phyloP scores from a whole-genome alignment of 2,888 invertebrate genomes.

The Caradrina kadenii region DNA sequence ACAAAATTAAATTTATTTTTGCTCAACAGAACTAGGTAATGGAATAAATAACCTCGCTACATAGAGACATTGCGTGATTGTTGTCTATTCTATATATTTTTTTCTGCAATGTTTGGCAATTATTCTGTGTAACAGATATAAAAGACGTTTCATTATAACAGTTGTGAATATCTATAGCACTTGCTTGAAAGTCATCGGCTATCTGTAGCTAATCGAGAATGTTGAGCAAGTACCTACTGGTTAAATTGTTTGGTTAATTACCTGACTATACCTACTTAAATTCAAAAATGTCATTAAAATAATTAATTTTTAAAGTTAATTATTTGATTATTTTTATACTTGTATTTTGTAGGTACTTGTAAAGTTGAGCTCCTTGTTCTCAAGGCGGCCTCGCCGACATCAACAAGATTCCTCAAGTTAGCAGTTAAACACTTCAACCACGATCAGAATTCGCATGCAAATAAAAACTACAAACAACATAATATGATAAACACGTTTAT shows the following conservation, averaged over 20 bases:
- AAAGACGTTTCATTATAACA: slow-evolving; percentile 2
- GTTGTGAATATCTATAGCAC: background rate
- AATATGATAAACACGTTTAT: slow-evolving; percentile 88
- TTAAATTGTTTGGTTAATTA: slow-evolving; percentile 24
- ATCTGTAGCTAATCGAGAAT: slow-evolving; percentile 14
- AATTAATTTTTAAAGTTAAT: slow-evolving; percentile 17
- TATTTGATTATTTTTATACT: slow-evolving; percentile 36
- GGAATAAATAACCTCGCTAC: slow-evolving; percentile 39
- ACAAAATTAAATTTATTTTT: slow-evolving; percentile 24
- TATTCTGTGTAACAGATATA: slow-evolving; percentile 13
- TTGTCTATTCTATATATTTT: slow-evolving; percentile 29
- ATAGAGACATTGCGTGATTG: slow-evolving; percentile 32
- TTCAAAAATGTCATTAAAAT: slow-evolving; percentile 23
- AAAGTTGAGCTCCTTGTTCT: slow-evolving; percentile 39
- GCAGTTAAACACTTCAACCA: slow-evolving; percentile 54
- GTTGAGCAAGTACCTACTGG: slow-evolving; percentile 32
- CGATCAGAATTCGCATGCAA: slow-evolving; percentile 67
- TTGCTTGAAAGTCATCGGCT: slow-evolving; percentile 9
- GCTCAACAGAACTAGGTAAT: slow-evolving; percentile 27
- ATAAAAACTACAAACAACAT: slow-evolving; percentile 80
- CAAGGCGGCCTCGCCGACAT: slow-evolving; percentile 29
- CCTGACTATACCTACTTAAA: slow-evolving; percentile 3
- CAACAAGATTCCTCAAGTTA: slow-evolving; percentile 50
- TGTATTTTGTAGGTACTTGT: slow-evolving; percentile 20
- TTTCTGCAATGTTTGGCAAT: slow-evolving; percentile 36